Percentiles rank a stretch among this genome's conserved stretches.
phyloP scores from a whole-genome alignment of 2,888 invertebrate genomes.

The Linyphia triangularis region DNA sequence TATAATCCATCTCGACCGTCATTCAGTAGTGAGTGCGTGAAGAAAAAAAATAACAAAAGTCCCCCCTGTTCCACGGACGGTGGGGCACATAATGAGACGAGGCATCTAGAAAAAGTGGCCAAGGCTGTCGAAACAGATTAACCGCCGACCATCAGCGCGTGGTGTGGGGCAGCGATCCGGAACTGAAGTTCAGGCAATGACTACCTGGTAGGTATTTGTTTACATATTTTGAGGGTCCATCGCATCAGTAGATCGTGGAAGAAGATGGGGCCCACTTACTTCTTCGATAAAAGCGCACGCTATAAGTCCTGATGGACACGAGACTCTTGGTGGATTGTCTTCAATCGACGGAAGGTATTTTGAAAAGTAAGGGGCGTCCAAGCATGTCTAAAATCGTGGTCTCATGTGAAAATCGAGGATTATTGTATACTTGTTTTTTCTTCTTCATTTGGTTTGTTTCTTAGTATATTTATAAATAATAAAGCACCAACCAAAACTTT shows the following conservation, averaged over 20 bases:
- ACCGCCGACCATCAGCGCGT: constrained; percentile 37
- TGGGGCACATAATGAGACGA: constrained; percentile 33
- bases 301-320: constrained; percentile 13
- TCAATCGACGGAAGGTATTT: not conserved
- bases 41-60: no score
- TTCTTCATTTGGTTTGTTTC: no score
- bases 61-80: constrained; percentile 9
- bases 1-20: no score
- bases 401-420: no score
- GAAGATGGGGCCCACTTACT: not conserved
- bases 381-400: constrained; percentile 21
- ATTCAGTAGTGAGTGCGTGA: no score
- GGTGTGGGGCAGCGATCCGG: constrained; percentile 32
- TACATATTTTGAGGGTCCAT: constrained; percentile 24
- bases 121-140: constrained; percentile 47
- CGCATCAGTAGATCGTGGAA: not conserved
- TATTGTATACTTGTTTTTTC: no score
- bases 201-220: constrained; percentile 37
- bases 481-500: no score
- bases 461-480: no score
- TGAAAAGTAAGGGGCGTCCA: not conserved
- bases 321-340: not conserved
- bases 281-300: constrained; percentile 16
- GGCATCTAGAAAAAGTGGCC: not conserved
- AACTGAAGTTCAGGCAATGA: constrained; percentile 25